Evolutionary conservation across 2,797 vertebrate genomes (phyloP).

Genomic region (Rhinatrema bivittatum): DNA sequence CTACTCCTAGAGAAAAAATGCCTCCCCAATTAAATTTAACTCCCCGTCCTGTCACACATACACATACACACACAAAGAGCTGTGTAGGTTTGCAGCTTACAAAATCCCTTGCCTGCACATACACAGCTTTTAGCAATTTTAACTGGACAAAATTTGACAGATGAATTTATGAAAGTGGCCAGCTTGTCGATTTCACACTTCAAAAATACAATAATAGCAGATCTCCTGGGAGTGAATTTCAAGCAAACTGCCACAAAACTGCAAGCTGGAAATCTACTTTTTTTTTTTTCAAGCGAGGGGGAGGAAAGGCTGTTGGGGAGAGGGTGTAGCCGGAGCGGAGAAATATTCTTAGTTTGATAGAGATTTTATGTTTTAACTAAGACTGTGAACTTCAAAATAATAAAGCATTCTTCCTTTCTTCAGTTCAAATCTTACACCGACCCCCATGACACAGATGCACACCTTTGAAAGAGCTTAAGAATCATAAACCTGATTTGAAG

Average conservation of each 20-base stretch:
- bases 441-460: too few species aligned
- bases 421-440: too few species aligned
- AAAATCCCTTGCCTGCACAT: conserved; percentile 43
- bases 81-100: conserved; percentile 12
- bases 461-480: too few species aligned
- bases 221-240: conserved; percentile 36
- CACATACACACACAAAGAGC: conserved; percentile 23
- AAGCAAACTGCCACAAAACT: conserved; percentile 39
- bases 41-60: conserved; percentile 23
- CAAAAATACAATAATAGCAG: conserved; percentile 44
- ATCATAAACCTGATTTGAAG: too few species aligned
- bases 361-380: too few species aligned
- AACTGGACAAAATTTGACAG: conserved; percentile 53
- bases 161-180: conserved; percentile 55
- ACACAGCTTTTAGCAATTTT: conserved; percentile 53
- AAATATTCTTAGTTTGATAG: too few species aligned
- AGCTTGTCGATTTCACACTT: conserved; percentile 53
- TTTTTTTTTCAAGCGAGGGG: too few species aligned
- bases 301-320: too few species aligned
- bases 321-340: too few species aligned
- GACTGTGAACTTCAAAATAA: too few species aligned
- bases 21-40: conserved; percentile 41
- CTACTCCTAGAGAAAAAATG: conserved; percentile 32
- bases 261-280: conserved; percentile 21
- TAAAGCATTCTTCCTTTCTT: too few species aligned